These are phyloP conservation scores for Diplolepis rosae DNA, from an alignment of 2,888 invertebrate genomes.

Conservation along the genomic window DNA sequence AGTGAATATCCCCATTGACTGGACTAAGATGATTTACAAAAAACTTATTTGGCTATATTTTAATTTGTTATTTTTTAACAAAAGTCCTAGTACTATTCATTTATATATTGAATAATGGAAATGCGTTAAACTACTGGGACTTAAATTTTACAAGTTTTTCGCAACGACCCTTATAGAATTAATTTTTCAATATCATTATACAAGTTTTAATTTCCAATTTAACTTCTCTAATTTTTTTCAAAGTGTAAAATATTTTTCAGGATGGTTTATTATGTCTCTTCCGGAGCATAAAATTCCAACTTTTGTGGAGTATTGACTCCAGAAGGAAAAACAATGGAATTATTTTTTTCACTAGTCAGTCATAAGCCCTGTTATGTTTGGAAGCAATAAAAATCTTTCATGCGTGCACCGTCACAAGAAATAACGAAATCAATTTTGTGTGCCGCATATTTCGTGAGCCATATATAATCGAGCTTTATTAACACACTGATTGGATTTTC, in stretches of 20 bases:
- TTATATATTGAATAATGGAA: too few species aligned
- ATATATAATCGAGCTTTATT: slow-evolving; percentile 6
- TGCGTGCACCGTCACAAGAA: not conserved
- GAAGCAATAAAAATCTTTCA: not conserved
- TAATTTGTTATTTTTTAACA: too few species aligned
- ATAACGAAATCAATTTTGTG: not conserved
- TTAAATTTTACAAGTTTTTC: too few species aligned
- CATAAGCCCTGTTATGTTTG: not conserved
- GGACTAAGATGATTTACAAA: too few species aligned
- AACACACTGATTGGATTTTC: not conserved
- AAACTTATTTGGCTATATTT: too few species aligned
- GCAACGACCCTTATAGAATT: too few species aligned
- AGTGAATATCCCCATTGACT: too few species aligned
- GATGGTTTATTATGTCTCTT: not conserved
- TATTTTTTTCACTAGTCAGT: not conserved
- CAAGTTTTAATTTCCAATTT: too few species aligned
- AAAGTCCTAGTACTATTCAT: too few species aligned
- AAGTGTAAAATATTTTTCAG: not conserved
- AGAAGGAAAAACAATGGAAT: not conserved
- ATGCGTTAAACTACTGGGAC: too few species aligned
- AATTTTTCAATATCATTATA: too few species aligned
- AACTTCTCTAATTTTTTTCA: too few species aligned
- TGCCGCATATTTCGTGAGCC: not conserved
- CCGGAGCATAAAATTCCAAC: not conserved
- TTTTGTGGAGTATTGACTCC: not conserved